Conservation (phyloP, 2,888 invertebrate species). For the Drosophila colorata region DNA sequence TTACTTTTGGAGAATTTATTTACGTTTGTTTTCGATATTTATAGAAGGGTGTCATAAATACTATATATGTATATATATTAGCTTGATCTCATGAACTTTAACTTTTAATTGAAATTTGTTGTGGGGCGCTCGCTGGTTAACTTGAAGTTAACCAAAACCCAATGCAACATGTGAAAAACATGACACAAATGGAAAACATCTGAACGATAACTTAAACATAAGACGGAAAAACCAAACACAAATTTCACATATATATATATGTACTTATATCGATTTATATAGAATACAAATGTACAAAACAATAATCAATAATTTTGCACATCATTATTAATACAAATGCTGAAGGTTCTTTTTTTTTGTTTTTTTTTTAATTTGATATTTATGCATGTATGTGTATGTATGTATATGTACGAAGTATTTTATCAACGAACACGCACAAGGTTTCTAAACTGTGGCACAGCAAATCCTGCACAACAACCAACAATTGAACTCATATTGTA, state of each 20-base stretch:
- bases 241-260: conserved; percentile 24
- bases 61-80: conserved; percentile 27
- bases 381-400: conserved; percentile 20
- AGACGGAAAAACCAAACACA: conserved; percentile 40
- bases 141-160: conserved; percentile 12
- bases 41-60: conserved; percentile 47
- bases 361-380: conserved; percentile 15
- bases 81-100: conserved; percentile 38
- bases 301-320: conserved; percentile 47
- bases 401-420: conserved; percentile 27
- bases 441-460: conserved; percentile 34
- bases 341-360: conserved; percentile 27
- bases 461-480: conserved; percentile 34
- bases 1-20: conserved; percentile 60
- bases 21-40: conserved; percentile 41
- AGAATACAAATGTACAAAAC: conserved; percentile 53
- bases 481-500: conserved; percentile 16
- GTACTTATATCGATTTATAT: conserved; percentile 37
- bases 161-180: conserved; percentile 54
- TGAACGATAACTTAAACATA: conserved; percentile 42
- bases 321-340: conserved; percentile 53
- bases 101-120: conserved; percentile 27
- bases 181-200: conserved; percentile 56
- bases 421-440: conserved; percentile 51
- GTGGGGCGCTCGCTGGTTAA: conserved; percentile 36